Conservation (phyloP, 2,888 invertebrate species). For the Drosophila meridiana region DNA sequence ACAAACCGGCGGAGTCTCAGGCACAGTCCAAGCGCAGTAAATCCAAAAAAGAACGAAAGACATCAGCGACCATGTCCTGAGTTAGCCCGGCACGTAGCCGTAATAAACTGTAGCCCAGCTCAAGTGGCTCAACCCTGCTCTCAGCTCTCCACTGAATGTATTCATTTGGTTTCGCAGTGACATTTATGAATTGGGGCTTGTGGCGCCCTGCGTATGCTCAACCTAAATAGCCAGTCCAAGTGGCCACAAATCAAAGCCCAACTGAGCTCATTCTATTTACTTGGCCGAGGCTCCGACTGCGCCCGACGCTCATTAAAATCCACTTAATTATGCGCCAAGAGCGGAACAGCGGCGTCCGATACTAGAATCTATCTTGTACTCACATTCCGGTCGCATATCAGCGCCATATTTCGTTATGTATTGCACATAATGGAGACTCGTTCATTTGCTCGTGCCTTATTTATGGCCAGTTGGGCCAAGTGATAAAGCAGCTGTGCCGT, state of each 20-base stretch:
- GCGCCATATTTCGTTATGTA: conserved; percentile 64
- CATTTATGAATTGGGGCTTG: conserved; percentile 65
- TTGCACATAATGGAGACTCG: conserved; percentile 70
- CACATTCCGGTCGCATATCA: conserved; percentile 40
- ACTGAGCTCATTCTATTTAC: conserved; percentile 19
- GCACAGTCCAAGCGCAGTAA: conserved; percentile 53
- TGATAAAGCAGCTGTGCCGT: conserved; percentile 27
- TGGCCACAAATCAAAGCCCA: conserved; percentile 63
- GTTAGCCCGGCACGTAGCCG: conserved; percentile 51
- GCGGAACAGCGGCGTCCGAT: conserved; percentile 11
- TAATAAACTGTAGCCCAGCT: conserved; percentile 65
- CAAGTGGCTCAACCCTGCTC: conserved; percentile 29
- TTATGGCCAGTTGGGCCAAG: conserved; percentile 29
- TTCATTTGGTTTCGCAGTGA: conserved; percentile 48
- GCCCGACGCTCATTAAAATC: conserved; percentile 71
- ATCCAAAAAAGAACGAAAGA: conserved; percentile 57
- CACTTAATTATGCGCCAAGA: conserved; percentile 69
- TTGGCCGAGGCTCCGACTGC: conserved; percentile 5
- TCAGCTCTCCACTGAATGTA: conserved; percentile 22
- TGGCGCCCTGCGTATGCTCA: conserved; percentile 54
- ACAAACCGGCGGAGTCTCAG: conserved; percentile 26
- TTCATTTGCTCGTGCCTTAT: conserved; percentile 49
- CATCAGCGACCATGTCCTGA: conserved; percentile 50
- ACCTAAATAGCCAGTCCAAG: conserved; percentile 56
- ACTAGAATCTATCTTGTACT: conserved; percentile 16